These are phyloP conservation scores for Druceiella hillmani DNA, from an alignment of 2,888 invertebrate species.

Conservation along the genomic window DNA sequence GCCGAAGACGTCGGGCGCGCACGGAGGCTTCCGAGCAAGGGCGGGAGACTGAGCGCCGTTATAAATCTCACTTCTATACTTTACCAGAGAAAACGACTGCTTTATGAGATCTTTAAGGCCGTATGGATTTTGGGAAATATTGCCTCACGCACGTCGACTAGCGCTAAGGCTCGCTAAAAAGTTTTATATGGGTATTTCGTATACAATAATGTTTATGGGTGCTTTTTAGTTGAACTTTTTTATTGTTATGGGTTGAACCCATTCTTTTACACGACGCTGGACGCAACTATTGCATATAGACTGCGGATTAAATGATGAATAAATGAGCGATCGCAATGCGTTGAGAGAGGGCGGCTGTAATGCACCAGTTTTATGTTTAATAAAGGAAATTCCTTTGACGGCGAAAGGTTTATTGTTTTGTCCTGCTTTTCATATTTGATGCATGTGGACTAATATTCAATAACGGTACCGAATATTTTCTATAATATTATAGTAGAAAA, in stretches of 20 bases:
- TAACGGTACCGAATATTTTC: too few species aligned
- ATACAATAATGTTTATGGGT: conserved; percentile 52
- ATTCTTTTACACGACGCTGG: conserved; percentile 55
- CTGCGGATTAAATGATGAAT: too few species aligned
- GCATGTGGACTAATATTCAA: too few species aligned
- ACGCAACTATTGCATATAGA: too few species aligned
- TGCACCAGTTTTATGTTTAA: too few species aligned
- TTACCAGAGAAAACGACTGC: conserved; percentile 51
- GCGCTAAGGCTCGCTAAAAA: conserved; percentile 39
- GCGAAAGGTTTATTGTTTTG: too few species aligned
- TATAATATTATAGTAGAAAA: too few species aligned
- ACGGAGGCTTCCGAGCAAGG: conserved; percentile 29
- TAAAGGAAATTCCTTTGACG: too few species aligned
- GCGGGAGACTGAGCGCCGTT: conserved; percentile 46
- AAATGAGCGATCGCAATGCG: too few species aligned
- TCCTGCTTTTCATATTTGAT: too few species aligned
- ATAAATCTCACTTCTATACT: conserved; percentile 56
- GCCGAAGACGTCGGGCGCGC: too few species aligned
- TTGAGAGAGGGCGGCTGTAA: too few species aligned
- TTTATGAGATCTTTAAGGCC: conserved; percentile 56
- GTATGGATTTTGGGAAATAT: conserved; percentile 56
- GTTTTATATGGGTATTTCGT: conserved; percentile 49
- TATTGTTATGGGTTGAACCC: conserved; percentile 48
- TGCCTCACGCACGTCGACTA: conserved; percentile 43
- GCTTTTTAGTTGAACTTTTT: conserved; percentile 45